These are phyloP conservation scores for western clawed frog (Xenopus tropicalis) DNA, from an alignment of 2,113 vertebrate genomes.

Conservation along the genomic window DNA sequence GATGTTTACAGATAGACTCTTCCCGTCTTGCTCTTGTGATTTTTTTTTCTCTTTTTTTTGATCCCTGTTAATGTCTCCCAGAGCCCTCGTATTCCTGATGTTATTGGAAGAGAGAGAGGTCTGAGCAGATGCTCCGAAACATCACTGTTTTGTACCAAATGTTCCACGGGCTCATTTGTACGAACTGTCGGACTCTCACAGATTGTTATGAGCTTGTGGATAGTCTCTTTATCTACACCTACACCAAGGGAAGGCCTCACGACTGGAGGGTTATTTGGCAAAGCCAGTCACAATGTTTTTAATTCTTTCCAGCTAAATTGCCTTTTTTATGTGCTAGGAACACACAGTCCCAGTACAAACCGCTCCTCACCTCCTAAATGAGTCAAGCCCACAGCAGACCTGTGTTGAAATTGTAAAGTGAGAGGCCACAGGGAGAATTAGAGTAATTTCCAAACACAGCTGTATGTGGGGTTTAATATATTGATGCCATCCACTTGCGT, in stretches of 20 bases:
- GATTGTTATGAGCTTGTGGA: conserved; percentile 62
- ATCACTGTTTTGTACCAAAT: conserved; percentile 59
- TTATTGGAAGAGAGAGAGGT: conserved; percentile 56
- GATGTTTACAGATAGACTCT: conserved; percentile 55
- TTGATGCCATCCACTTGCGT: no score
- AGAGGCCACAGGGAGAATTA: not conserved
- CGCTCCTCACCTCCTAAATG: not conserved
- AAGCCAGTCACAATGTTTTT: not conserved
- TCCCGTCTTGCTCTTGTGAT: conserved; percentile 58
- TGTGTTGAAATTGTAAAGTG: not conserved
- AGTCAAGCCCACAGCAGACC: not conserved
- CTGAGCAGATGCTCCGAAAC: conserved; percentile 60
- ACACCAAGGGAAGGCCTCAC: conserved; percentile 20
- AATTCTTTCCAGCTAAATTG: not conserved
- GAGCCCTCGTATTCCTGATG: conserved; percentile 66
- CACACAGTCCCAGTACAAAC: not conserved
- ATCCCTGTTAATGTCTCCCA: conserved; percentile 67
- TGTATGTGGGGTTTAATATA: no score
- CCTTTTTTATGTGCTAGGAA: not conserved
- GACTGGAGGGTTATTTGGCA: not conserved
- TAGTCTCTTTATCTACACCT: conserved; percentile 55
- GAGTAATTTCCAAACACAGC: no score
- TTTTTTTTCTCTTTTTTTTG: conserved; percentile 53
- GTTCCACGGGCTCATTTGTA: conserved; percentile 55
- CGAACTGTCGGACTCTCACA: conserved; percentile 54